Percentiles rank a stretch among this genome's conserved stretches.
Evolutionary conservation across 2,797 vertebrate genomes (phyloP).

Genomic region (Pantherophis alleghaniensis): DNA sequence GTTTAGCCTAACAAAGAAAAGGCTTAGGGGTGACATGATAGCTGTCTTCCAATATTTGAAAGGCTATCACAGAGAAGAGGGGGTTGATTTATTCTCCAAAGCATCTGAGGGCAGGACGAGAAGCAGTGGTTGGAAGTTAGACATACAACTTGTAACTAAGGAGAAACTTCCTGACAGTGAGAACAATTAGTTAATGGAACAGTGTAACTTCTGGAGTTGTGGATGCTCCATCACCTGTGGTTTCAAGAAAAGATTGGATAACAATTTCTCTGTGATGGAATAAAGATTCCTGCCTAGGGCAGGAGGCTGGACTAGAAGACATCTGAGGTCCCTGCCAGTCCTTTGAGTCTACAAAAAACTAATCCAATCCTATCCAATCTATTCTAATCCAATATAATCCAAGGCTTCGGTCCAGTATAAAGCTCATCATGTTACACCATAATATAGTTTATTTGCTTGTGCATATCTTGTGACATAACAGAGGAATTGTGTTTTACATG

Average conservation of each 20-base stretch:
- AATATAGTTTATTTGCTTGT: not conserved
- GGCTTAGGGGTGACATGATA: not conserved
- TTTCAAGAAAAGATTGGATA: not conserved
- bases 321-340: not conserved
- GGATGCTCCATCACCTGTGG: not conserved
- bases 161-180: not conserved
- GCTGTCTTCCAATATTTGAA: not conserved
- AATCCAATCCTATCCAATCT: not conserved
- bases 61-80: not conserved
- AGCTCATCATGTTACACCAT: not conserved
- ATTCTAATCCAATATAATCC: not conserved
- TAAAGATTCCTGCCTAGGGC: not conserved
- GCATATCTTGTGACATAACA: not conserved
- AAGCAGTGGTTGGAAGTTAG: not conserved
- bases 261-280: not conserved
- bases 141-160: not conserved
- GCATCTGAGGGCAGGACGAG: not conserved
- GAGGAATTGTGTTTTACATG: not conserved
- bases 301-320: not conserved
- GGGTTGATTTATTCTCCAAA: not conserved
- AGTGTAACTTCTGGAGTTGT: not conserved
- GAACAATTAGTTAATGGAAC: not conserved
- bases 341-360: not conserved
- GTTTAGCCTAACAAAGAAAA: not conserved
- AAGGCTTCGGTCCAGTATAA: conserved; percentile 10